Conservation (phyloP, 2,797 vertebrate genomes). For the Hippocampus kuda region DNA sequence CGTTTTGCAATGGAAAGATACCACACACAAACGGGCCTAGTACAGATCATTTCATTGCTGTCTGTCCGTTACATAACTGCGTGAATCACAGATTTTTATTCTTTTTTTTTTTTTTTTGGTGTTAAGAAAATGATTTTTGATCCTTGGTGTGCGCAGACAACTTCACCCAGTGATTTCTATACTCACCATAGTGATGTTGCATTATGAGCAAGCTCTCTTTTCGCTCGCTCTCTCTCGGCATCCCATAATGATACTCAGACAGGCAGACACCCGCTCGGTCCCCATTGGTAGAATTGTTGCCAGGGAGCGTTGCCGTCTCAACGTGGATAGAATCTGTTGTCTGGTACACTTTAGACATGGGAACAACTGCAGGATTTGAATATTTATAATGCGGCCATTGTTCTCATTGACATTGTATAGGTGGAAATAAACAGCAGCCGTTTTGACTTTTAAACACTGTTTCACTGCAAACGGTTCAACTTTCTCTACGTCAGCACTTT, state of each 20-base stretch:
- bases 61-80: constrained; percentile 61
- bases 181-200: constrained; percentile 55
- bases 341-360: constrained; percentile 69
- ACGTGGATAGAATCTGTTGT: constrained; percentile 71
- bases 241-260: constrained; percentile 65
- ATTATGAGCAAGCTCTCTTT: constrained; percentile 51
- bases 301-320: constrained; percentile 68
- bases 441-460: neutral
- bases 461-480: neutral
- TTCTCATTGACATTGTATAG: constrained; percentile 65
- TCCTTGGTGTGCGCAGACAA: constrained; percentile 51
- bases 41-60: constrained; percentile 60
- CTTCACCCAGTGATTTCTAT: constrained; percentile 52
- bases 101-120: neutral
- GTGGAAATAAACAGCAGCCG: constrained; percentile 10
- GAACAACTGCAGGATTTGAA: constrained; percentile 75
- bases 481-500: constrained; percentile 4
- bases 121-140: constrained; percentile 39
- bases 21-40: constrained; percentile 62
- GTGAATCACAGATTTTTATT: constrained; percentile 48
- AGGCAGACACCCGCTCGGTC: constrained; percentile 57
- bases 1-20: constrained; percentile 53
- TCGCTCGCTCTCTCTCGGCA: constrained; percentile 38
- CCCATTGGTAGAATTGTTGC: constrained; percentile 73
- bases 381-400: constrained; percentile 69